Conservation (phyloP, 2,797 vertebrate species). For the Anguilla pacifica region DNA sequence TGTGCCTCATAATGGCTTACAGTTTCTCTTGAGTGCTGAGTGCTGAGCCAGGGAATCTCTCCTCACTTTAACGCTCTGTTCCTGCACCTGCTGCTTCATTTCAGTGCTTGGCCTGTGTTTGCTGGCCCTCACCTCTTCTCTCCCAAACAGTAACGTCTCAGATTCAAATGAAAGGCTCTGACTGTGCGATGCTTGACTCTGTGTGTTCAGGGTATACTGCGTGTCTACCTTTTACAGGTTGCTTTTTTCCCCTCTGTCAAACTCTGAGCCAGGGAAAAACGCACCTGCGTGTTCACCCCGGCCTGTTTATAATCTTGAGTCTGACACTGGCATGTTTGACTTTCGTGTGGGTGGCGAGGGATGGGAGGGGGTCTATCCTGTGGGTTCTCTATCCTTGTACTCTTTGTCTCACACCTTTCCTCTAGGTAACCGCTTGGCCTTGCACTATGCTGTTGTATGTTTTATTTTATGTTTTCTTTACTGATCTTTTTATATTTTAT, state of each 20-base stretch:
- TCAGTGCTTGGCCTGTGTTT: not conserved
- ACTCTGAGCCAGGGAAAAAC: conserved; percentile 40
- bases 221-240: conserved; percentile 31
- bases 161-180: not conserved
- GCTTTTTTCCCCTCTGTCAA: conserved; percentile 37
- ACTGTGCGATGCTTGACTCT: not conserved
- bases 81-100: not conserved
- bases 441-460: conserved; percentile 39
- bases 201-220: conserved; percentile 28
- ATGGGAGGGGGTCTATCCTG: conserved; percentile 71
- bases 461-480: not conserved
- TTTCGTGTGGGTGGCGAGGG: conserved; percentile 70
- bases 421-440: conserved; percentile 48
- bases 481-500: not conserved
- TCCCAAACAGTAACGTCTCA: not conserved
- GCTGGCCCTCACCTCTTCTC: not conserved
- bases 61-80: not conserved
- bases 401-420: conserved; percentile 48
- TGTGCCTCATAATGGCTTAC: not conserved
- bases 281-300: conserved; percentile 54
- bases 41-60: not conserved
- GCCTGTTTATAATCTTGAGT: conserved; percentile 65
- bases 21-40: not conserved
- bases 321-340: conserved; percentile 67
- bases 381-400: conserved; percentile 43